A percentile compares a stretch with the other conserved stretches of the same genome.
Evolutionary conservation across 2,888 invertebrate species (phyloP).

Genomic region (Parascotia fuliginaria): DNA sequence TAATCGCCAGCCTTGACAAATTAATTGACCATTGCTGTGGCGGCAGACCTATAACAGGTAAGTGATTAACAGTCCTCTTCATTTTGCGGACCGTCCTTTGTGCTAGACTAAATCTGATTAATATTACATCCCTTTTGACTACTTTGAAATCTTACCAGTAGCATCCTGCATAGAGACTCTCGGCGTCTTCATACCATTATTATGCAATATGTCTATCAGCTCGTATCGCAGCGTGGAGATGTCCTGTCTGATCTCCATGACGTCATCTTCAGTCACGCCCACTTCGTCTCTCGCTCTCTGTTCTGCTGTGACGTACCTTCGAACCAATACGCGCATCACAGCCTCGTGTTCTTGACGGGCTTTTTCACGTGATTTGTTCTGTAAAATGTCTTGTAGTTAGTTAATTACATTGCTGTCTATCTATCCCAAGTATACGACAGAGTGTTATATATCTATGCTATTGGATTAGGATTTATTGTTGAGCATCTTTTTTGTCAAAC

Average conservation of each 20-base stretch:
- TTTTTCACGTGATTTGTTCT: slow-evolving; percentile 91
- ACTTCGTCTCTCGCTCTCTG: slow-evolving; percentile 95
- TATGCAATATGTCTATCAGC: slow-evolving; percentile 94
- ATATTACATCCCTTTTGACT: no score
- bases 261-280: slow-evolving; percentile 98
- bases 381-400: slow-evolving; percentile 3
- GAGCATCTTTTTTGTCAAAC: no score
- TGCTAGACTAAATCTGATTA: no score
- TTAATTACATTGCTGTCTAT: no score
- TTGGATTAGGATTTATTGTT: no score
- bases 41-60: no score
- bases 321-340: slow-evolving; percentile 94
- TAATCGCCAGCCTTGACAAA: no score
- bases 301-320: slow-evolving; percentile 96
- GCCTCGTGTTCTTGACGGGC: slow-evolving; percentile 91
- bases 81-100: no score
- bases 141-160: slow-evolving; percentile 83
- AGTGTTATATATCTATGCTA: no score
- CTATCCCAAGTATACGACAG: no score
- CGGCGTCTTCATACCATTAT: slow-evolving; percentile 95
- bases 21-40: no score
- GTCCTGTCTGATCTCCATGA: slow-evolving; percentile 98
- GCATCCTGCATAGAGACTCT: slow-evolving; percentile 88
- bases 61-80: no score
- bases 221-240: slow-evolving; percentile 97